Base-by-base conservation (phyloP, 2,113 vertebrate species). In the Megaceryle torquata region DNA sequence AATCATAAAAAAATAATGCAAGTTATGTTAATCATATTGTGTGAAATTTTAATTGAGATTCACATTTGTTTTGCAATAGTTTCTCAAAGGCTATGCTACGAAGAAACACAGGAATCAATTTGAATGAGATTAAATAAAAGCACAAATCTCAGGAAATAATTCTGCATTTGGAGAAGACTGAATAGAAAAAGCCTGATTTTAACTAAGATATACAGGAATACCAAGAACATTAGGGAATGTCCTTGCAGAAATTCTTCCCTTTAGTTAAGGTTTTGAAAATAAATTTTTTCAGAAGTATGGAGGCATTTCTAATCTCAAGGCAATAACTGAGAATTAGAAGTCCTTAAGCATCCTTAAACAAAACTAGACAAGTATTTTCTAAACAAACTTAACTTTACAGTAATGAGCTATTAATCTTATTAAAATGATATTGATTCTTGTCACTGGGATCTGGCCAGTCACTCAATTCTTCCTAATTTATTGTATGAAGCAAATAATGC, bases 401-500 rank as follows among this genome's bases (percentile, higher is more conserved):
- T 83, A 75, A 91, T 54, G 33, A 86, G 6, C 43, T 83, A 70
- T 26, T 75, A 84, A 65, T 54, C 20, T 26, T 46, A 61, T 13
- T 65, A 80, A 82, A 90, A 78, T 43, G 6, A 69, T 63, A 91
- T 2, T 82, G 70, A 77, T 78, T 74, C 18, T 59, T 90, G 59
- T 31, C 25, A 83, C 26, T 46, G 51, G n/a, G 75, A 86, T 21
- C 59, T 86, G 75, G 68, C 63, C 56, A 77, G 54, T 79, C 50
- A 63, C 43, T 75, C 35, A 51, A 26, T 81, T 83, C 22, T 75
- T 92, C 44, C 44, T 54, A 64, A 64, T 78, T 59, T 31, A 96
- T 56, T 88, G 91, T 89, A 97, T 96, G 78, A 97, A 97, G 95
- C 93, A 98, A 97, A 95, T 96, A 97, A 92, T 84, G 85, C 95